These are phyloP conservation scores for Trissolcus brochymenae DNA, from an alignment of 2,888 invertebrate species.

Conservation along the genomic window DNA sequence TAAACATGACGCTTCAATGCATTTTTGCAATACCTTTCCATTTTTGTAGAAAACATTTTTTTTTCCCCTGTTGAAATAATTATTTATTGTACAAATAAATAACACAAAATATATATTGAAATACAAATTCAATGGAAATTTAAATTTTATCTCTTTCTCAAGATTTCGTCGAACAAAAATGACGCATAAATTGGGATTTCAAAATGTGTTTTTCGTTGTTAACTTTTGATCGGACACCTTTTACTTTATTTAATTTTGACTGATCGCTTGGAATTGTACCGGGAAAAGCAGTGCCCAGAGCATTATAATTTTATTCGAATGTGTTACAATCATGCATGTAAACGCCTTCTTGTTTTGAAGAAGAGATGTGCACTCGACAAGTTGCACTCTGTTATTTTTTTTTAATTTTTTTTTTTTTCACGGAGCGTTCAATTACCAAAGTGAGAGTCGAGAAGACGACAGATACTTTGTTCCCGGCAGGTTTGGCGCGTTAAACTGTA, in stretches of 20 bases:
- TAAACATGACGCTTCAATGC: slow-evolving; percentile 43
- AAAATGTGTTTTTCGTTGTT: background rate
- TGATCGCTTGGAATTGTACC: slow-evolving; percentile 18
- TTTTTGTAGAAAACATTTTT: background rate
- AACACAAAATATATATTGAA: too few species aligned
- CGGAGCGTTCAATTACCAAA: slow-evolving; percentile 55
- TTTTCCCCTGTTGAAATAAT: background rate
- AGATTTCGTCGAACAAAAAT: too few species aligned
- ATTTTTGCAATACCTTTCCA: background rate
- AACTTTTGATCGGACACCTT: slow-evolving; percentile 7
- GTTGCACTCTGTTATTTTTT: slow-evolving; percentile 41
- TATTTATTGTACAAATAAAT: background rate
- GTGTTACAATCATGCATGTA: slow-evolving; percentile 32
- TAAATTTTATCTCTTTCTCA: too few species aligned
- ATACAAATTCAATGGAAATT: too few species aligned
- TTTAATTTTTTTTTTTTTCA: slow-evolving; percentile 25
- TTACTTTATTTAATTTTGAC: slow-evolving; percentile 10
- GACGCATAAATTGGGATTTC: too few species aligned
- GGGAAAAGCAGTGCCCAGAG: slow-evolving; percentile 20
- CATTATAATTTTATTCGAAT: slow-evolving; percentile 17
- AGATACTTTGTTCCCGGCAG: slow-evolving; percentile 51
- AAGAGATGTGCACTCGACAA: slow-evolving; percentile 52
- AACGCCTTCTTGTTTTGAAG: slow-evolving; percentile 50
- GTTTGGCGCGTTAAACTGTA: slow-evolving; percentile 45
- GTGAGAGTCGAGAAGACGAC: slow-evolving; percentile 54